Evolutionary conservation across 2,888 invertebrate species (phyloP).

Genomic region (Sialis fuliginosa): DNA sequence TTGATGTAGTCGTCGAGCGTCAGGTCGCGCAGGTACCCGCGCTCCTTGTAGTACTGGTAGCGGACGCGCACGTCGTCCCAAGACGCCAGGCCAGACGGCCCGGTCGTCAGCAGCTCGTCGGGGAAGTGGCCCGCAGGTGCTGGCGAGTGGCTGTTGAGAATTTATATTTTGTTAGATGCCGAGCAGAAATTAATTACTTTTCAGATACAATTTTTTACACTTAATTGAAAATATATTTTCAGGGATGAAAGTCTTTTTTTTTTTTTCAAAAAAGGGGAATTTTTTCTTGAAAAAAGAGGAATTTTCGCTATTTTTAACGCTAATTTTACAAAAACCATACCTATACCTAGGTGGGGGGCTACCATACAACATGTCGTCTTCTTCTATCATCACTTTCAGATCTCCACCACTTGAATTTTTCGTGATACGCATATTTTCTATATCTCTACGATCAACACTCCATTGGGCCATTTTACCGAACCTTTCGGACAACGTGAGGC

Average conservation of each 20-base stretch:
- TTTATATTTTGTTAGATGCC: background rate
- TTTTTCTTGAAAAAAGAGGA: too few species aligned
- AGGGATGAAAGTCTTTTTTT: background rate
- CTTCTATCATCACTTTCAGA: slow-evolving; percentile 61
- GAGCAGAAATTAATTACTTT: background rate
- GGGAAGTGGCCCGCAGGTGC: slow-evolving; percentile 63
- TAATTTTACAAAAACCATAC: slow-evolving; percentile 10
- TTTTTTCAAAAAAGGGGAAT: background rate
- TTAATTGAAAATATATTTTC: background rate
- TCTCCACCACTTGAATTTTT: slow-evolving; percentile 55
- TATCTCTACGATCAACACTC: slow-evolving; percentile 70
- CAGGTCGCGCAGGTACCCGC: slow-evolving; percentile 65
- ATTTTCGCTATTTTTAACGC: too few species aligned
- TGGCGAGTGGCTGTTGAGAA: slow-evolving; percentile 32
- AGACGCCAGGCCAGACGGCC: slow-evolving; percentile 54
- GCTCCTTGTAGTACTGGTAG: slow-evolving; percentile 76
- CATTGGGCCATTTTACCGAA: slow-evolving; percentile 88
- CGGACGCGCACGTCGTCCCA: slow-evolving; percentile 83
- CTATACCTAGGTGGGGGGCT: slow-evolving; percentile 34
- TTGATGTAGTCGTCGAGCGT: slow-evolving; percentile 70
- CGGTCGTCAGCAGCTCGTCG: slow-evolving; percentile 53
- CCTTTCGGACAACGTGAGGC: slow-evolving; percentile 63
- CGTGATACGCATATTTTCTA: slow-evolving; percentile 75
- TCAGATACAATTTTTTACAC: too few species aligned
- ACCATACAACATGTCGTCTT: slow-evolving; percentile 31